These are phyloP conservation scores for Holotrichia oblita DNA, from an alignment of 1,140 invertebrate species.

Conservation along the genomic window DNA sequence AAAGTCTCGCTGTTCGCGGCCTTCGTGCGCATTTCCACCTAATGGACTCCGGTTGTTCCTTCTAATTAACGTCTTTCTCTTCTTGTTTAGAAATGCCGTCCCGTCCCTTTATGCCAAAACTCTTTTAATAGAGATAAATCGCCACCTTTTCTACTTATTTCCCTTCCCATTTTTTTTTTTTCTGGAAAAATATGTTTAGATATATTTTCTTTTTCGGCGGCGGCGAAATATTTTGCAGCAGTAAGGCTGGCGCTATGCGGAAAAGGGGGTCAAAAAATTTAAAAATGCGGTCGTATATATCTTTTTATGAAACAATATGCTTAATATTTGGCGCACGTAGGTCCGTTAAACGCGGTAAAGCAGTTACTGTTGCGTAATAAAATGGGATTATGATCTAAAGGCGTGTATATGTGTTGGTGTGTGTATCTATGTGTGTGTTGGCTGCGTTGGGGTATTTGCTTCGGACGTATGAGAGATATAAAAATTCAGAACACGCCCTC, in stretches of 20 bases:
- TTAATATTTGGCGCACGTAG: slow-evolving; percentile 33
- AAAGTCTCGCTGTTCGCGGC: slow-evolving; percentile 16
- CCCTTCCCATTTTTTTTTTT: background rate
- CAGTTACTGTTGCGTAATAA: slow-evolving; percentile 33
- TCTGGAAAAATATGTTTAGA: background rate
- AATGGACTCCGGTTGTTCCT: slow-evolving; percentile 32
- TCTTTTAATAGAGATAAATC: slow-evolving; percentile 21
- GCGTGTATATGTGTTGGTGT: background rate
- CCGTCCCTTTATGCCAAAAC: background rate
- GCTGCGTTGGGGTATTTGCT: background rate
- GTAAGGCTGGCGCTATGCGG: background rate
- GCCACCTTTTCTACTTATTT: background rate
- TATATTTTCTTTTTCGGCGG: background rate
- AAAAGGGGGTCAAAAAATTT: slow-evolving; percentile 33
- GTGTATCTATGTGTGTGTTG: too few species aligned
- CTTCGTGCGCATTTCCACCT: background rate
- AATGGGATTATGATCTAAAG: slow-evolving; percentile 25
- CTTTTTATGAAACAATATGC: slow-evolving; percentile 33
- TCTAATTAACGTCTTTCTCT: slow-evolving; percentile 28
- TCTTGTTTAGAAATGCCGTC: slow-evolving; percentile 23
- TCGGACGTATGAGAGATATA: slow-evolving; percentile 19
- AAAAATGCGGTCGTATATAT: slow-evolving; percentile 33
- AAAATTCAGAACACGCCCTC: slow-evolving; percentile 30
- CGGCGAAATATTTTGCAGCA: background rate
- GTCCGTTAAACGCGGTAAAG: slow-evolving; percentile 30